Conservation (phyloP, 1,140 invertebrate species). For the Belonocnema kinseyi region DNA sequence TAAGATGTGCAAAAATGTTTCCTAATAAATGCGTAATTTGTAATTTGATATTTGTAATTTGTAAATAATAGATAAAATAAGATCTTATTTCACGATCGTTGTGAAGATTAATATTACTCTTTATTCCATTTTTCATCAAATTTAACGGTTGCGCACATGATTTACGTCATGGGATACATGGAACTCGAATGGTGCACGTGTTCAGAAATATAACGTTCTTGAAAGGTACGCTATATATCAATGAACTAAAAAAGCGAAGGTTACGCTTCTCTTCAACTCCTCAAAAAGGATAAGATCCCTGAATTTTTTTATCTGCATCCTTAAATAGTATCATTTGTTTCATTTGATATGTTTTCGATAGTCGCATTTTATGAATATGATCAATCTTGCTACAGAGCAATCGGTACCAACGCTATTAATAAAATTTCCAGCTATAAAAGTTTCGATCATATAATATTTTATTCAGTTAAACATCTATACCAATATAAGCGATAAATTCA, state of each 20-base stretch:
- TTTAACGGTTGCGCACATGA: neutral
- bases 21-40: constrained; percentile 53
- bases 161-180: constrained; percentile 16
- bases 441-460: too few species aligned
- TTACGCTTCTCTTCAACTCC: neutral
- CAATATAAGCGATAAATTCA: too few species aligned
- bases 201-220: constrained; percentile 2
- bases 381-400: neutral
- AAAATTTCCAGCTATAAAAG: neutral
- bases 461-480: too few species aligned
- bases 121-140: neutral
- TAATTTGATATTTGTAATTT: constrained; percentile 27
- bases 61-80: constrained; percentile 42
- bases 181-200: constrained; percentile 1
- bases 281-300: neutral
- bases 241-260: constrained; percentile 2
- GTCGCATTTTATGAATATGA: neutral
- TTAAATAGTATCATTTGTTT: neutral
- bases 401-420: neutral
- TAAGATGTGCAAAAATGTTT: constrained; percentile 59
- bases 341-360: neutral
- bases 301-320: neutral
- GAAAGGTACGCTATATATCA: neutral
- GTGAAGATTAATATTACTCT: neutral
- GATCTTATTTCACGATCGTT: constrained; percentile 31